Evolutionary conservation across 2,888 invertebrate species (phyloP).

Genomic region (Cantharis rustica): DNA sequence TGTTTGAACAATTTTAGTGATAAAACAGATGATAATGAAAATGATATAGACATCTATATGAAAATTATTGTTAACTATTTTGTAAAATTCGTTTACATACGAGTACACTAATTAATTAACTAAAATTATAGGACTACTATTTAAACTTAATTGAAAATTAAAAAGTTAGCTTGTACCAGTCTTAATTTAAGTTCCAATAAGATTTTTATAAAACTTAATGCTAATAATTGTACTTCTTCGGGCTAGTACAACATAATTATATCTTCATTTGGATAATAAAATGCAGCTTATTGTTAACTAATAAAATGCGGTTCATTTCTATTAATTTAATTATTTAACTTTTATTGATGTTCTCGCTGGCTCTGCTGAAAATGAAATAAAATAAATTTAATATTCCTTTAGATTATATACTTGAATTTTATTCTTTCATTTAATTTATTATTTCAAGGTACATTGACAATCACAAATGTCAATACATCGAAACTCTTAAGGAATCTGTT

Average conservation of each 20-base stretch:
- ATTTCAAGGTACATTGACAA: constrained; percentile 75
- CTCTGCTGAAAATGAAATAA: neutral
- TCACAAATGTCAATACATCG: constrained; percentile 76
- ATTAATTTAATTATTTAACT: neutral
- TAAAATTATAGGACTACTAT: neutral
- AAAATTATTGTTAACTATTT: neutral
- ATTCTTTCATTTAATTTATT: neutral
- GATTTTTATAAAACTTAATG: too few relatives aligned
- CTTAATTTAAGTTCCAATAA: neutral
- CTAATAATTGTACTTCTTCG: too few relatives aligned
- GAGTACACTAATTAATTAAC: neutral
- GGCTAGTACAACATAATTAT: too few relatives aligned
- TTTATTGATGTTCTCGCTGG: neutral
- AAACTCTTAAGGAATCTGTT: constrained; percentile 81
- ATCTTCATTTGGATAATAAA: neutral
- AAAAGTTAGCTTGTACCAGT: neutral
- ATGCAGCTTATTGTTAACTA: neutral
- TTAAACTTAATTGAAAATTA: neutral
- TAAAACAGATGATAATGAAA: neutral
- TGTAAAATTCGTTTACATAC: neutral
- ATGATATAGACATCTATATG: neutral
- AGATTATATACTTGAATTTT: neutral
- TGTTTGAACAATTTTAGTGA: neutral
- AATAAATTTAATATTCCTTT: neutral
- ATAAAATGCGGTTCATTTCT: neutral